Conservation (phyloP, 2,888 invertebrate species). For the Rhopalosiphum nymphaeae region DNA sequence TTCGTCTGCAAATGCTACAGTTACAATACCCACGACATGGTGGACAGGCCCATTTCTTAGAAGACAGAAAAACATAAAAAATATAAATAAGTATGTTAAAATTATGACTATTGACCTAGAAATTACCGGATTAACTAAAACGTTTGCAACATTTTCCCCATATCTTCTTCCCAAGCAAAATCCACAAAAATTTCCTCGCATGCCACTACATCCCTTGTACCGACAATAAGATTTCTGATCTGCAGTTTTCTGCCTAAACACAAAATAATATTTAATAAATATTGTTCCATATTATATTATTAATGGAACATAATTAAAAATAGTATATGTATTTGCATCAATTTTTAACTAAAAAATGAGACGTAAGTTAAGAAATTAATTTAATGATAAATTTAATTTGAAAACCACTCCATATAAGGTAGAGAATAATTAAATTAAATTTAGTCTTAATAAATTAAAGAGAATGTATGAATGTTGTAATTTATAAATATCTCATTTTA, state of each 20-base stretch:
- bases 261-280: constrained; percentile 17
- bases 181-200: constrained; percentile 55
- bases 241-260: constrained; percentile 44
- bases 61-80: background rate
- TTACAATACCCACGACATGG: constrained; percentile 55
- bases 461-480: background rate
- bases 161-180: constrained; percentile 50
- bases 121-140: constrained; percentile 27
- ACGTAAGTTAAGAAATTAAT: background rate
- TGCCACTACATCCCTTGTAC: constrained; percentile 29
- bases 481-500: background rate
- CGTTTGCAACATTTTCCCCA: constrained; percentile 54
- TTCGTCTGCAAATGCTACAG: constrained; percentile 54
- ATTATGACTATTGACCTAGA: background rate
- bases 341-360: background rate
- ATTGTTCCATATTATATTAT: background rate
- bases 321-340: background rate
- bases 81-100: background rate
- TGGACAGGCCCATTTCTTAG: constrained; percentile 57
- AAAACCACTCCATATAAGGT: no score
- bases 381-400: no score
- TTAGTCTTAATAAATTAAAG: no score
- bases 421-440: no score
- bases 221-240: constrained; percentile 58
- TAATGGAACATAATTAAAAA: background rate